Base-by-base conservation (phyloP, 2,113 vertebrate species). In the Erinaceus europaeus region DNA sequence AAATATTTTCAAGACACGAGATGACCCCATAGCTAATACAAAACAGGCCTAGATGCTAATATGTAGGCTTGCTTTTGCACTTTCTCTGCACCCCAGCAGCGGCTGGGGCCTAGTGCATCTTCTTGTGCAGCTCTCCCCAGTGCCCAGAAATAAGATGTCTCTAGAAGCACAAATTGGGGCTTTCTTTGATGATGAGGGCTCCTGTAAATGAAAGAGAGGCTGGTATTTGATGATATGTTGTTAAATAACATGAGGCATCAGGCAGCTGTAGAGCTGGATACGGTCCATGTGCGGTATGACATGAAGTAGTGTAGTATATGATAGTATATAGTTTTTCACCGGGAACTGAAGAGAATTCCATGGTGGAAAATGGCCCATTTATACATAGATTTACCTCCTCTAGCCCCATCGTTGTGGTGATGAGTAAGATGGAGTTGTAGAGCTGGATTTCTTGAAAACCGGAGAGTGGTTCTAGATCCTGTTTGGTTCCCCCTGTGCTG, bases 111-210 rank as follows among this genome's bases (percentile, higher is more conserved):
- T 10, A 14, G 27, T 9, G 2, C 61, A 44, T 34, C 36, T 59
- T 62, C 2, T 25, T 48, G 34, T 32, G 18, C 8, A 77, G 38
- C n/a, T 9, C 4, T 71, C 59, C 14, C 20, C 29, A n/a, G 2
- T 40, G 34, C 25, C 34, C 25, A 46, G 65, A 46, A 80, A 44
- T 36, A 59, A 52, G 0, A 40, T 64, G 11, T 38, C n/a, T 29
- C 15, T 38, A 29, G 40, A 36, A 55, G 27, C 6, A 21, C 14
- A 6, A 0, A 0, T 0, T 50, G 6, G 14, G 3, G 1, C 2
- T 20, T 91, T 64, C 79, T 5, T 44, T 38, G 12, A 25, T 46
- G 38, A 53, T 9, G 40, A 55, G 27, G 29, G 36, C 1, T 2
- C n/a, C 65, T 71, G 64, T 76, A 68, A 59, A 2, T 44, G 50